Evolutionary conservation across 2,113 vertebrate genomes (phyloP), one percentile per base, ranked within the genome.

Genomic region (Phalacrocorax pelagicus): DNA sequence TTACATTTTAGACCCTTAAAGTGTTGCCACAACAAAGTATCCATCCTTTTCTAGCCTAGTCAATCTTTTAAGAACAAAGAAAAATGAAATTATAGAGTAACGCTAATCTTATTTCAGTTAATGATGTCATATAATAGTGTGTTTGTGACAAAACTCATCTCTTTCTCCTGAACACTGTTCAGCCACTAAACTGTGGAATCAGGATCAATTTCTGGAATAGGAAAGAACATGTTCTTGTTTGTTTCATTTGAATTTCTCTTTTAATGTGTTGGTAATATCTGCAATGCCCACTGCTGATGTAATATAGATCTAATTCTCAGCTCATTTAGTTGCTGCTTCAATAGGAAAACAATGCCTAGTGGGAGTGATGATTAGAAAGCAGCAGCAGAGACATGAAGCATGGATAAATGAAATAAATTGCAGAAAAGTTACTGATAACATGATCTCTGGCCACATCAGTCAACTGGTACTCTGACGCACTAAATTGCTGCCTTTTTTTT

Each of bases 361-460:
- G 97, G 94, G 96, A 97, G 97, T 26, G 95, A 96, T 96, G 97
- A 98, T 98, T 97, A 97, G 97, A 95, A 94, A 97, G 83, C 80
- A 97, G 85, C 92, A 92, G 96, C 74, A 86, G 92, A 96, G 81
- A 88, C 51, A 95, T 1, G 18, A 94, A 78, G 79, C 54, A n/a
- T 46, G 86, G 94, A 86, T 94, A 98, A 95, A 94, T 34, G 85
- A 92, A 92, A 94, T 94, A 83, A 89, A 81, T 89, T 67, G 82
- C 63, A 78, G 79, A 52, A 83, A 94, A 88, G 91, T 94, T 89
- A 58, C 92, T 96, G 84, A 92, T 82, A 72, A 42, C 94, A 34
- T 59, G 63, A 70, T 94, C 38, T 92, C 90, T 69, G 94, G 82
- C 91, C 94, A 70, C 72, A 88, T 96, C 92, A 85, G 49, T 95